Base-by-base conservation (phyloP, 1,140 invertebrate species). In the Thaumatotibia leucotreta region DNA sequence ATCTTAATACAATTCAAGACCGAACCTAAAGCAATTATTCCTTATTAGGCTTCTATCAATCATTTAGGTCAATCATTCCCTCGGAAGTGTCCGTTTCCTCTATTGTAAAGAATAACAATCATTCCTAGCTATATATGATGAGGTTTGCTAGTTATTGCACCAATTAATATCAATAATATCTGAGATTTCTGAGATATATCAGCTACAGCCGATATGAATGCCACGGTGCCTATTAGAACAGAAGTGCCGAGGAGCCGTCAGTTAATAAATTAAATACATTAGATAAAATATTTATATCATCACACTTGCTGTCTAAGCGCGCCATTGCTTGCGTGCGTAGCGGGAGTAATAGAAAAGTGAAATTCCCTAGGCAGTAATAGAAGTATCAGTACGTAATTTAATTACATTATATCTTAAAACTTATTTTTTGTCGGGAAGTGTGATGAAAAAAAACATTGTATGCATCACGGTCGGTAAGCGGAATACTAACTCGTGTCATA, bases 121-220 rank as follows among this genome's bases (percentile, higher is more conserved):
- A 58, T 58, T 14, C 52, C 52, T 31, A n/a, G 17, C 52, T 58
- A 58, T 58, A 58, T 58, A 52, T 10, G 52, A 27, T 24, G 29
- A 27, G 11, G 24, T 29, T 58, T 58, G 11, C 52, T 27, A 27
- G 24, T 29, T 29, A 31, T 58, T 29, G 14, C 4, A 11, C 22
- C 52, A 58, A 58, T 58, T 58, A 58, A 58, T 58, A 58, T 58
- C 52, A 58, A 58, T 58, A 58, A 58, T 58, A 58, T 29, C 52
- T 58, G 52, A 58, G 52, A 58, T 24, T 27, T n/a, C n/a, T n/a
- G n/a, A n/a, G n/a, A n/a, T n/a, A n/a, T n/a, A n/a, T n/a, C n/a
- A n/a, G n/a, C n/a, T n/a, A n/a, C n/a, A n/a, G 0, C 24, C 52
- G 52, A 27, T 52, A 52, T 27, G 52, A 27, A 27, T 24, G 52